phyloP scores from a whole-genome alignment of 2,888 invertebrate genomes.

The Acronicta leporina region DNA sequence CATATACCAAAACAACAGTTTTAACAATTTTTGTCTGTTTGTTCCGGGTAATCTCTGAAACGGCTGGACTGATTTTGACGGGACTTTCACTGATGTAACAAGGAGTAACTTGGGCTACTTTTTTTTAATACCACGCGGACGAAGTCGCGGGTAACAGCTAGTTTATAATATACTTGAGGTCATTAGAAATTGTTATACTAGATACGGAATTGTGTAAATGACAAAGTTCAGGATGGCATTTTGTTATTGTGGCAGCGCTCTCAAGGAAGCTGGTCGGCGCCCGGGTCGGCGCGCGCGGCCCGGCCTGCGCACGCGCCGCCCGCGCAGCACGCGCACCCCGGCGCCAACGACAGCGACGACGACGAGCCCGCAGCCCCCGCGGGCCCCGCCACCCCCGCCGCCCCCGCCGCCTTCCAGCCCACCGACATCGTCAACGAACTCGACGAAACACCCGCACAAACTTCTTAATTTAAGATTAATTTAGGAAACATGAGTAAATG shows the following conservation, averaged over 20 bases:
- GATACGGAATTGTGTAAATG: too few species aligned
- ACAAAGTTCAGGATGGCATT: neutral
- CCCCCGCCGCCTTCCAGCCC: slow-evolving; percentile 68
- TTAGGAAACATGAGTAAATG: slow-evolving; percentile 26
- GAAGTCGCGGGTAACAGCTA: too few species aligned
- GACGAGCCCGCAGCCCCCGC: slow-evolving; percentile 91
- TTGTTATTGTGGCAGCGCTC: slow-evolving; percentile 41
- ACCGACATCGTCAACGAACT: slow-evolving; percentile 88
- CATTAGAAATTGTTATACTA: too few species aligned
- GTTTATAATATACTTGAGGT: too few species aligned
- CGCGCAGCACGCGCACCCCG: slow-evolving; percentile 81
- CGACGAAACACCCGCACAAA: slow-evolving; percentile 61
- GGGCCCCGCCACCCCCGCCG: slow-evolving; percentile 67
- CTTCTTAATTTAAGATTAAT: slow-evolving; percentile 27
- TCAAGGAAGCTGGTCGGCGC: slow-evolving; percentile 87
- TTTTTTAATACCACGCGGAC: too few species aligned
- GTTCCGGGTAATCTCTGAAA: too few species aligned
- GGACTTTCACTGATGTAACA: too few species aligned
- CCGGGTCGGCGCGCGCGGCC: slow-evolving; percentile 79
- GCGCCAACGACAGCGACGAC: slow-evolving; percentile 90
- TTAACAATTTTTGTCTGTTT: too few species aligned
- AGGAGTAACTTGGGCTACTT: too few species aligned
- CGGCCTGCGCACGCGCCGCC: slow-evolving; percentile 46
- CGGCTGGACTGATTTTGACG: too few species aligned
- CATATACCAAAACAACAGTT: too few species aligned